phyloP scores from a whole-genome alignment of 2,797 vertebrate species.

The Gymnoscopelus braueri region DNA sequence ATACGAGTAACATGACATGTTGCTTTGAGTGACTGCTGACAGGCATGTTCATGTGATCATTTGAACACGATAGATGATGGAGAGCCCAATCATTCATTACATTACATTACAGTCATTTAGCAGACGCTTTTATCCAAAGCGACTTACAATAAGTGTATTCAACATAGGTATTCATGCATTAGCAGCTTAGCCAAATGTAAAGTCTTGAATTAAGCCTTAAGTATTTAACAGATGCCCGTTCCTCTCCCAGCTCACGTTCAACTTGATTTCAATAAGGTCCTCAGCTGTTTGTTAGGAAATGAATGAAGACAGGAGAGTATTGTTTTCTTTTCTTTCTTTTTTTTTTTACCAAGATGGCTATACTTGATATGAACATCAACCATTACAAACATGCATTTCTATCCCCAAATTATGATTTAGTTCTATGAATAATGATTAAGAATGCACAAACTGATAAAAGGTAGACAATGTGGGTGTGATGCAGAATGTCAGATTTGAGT shows the following conservation, averaged over 20 bases:
- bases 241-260: slow-evolving; percentile 38
- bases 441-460: slow-evolving; percentile 24
- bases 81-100: slow-evolving; percentile 5
- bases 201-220: slow-evolving; percentile 7
- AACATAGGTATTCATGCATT: too few relatives aligned
- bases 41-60: too few relatives aligned
- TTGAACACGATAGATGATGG: too few relatives aligned
- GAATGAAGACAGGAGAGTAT: slow-evolving; percentile 54
- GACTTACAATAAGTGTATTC: too few relatives aligned
- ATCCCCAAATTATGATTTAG: slow-evolving; percentile 29
- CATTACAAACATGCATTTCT: too few relatives aligned
- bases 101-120: too few relatives aligned
- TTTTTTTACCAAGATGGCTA: slow-evolving; percentile 51
- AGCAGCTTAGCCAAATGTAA: too few relatives aligned
- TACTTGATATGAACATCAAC: slow-evolving; percentile 62
- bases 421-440: slow-evolving; percentile 3
- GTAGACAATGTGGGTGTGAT: slow-evolving; percentile 12
- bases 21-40: too few relatives aligned
- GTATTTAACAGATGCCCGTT: slow-evolving; percentile 61
- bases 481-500: slow-evolving; percentile 45
- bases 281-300: slow-evolving; percentile 39
- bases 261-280: slow-evolving; percentile 44
- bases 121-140: too few relatives aligned
- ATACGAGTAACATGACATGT: slow-evolving; percentile 40
- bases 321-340: slow-evolving; percentile 43